Conservation (phyloP, 2,888 invertebrate genomes). For the Oscheius onirici region DNA sequence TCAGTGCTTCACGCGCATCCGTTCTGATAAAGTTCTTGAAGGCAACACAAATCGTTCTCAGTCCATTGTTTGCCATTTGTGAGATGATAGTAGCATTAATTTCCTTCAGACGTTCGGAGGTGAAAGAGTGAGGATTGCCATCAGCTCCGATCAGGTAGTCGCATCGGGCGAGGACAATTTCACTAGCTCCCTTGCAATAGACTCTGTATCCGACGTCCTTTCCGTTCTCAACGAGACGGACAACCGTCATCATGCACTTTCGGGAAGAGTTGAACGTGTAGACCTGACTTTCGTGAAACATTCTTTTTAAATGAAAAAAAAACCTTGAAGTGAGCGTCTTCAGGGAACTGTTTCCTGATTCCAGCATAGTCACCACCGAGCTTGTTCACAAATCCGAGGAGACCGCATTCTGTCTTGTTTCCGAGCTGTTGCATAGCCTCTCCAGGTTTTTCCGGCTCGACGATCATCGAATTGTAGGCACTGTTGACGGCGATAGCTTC, state of each 20-base stretch:
- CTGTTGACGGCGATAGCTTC: constrained; percentile 81
- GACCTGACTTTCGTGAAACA: no score
- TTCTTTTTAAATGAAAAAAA: no score
- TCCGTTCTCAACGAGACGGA: constrained; percentile 70
- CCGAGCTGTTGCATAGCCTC: constrained; percentile 74
- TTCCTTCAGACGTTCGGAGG: constrained; percentile 69
- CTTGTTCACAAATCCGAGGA: constrained; percentile 74
- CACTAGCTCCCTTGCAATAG: constrained; percentile 75
- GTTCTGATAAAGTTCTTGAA: constrained; percentile 72
- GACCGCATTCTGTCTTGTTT: constrained; percentile 76
- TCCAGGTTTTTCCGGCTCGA: constrained; percentile 62
- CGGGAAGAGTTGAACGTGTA: constrained; percentile 76
- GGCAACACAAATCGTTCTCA: constrained; percentile 75
- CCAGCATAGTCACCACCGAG: constrained; percentile 73
- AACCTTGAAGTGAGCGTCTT: constrained; percentile 72
- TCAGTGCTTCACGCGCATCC: constrained; percentile 42
- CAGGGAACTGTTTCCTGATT: constrained; percentile 73
- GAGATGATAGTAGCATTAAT: constrained; percentile 50
- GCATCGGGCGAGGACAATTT: constrained; percentile 74
- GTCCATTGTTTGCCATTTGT: constrained; percentile 71
- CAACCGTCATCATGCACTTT: constrained; percentile 76
- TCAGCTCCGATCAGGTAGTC: constrained; percentile 67
- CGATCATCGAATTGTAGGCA: constrained; percentile 70
- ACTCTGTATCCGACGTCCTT: constrained; percentile 72
- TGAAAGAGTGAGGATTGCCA: constrained; percentile 72